Evolutionary conservation across 2,113 vertebrate genomes (phyloP).

Genomic region (Geococcyx californianus): DNA sequence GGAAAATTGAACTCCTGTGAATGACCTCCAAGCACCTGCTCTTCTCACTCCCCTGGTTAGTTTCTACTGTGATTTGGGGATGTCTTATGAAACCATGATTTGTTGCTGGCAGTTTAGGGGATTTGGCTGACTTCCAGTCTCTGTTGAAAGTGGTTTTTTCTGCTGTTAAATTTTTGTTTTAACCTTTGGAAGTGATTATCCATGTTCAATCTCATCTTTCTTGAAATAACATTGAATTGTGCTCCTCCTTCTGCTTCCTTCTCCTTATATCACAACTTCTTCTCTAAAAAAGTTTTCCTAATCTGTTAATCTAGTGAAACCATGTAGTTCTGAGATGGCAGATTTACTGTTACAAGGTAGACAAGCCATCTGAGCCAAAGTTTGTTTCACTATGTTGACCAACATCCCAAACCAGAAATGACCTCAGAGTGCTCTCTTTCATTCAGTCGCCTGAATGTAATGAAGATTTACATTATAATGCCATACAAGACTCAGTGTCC

Average conservation of each 20-base stretch:
- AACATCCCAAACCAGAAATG: not conserved
- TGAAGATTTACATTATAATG: not conserved
- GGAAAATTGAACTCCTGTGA: slow-evolving; percentile 67
- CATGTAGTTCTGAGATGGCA: not conserved
- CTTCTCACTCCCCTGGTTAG: slow-evolving; percentile 33
- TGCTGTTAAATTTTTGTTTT: slow-evolving; percentile 16
- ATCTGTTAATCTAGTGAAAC: not conserved
- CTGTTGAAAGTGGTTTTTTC: slow-evolving; percentile 40
- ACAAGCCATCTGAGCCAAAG: not conserved
- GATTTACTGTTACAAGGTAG: not conserved
- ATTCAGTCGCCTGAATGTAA: not conserved
- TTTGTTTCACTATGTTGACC: not conserved
- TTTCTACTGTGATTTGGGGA: slow-evolving; percentile 40
- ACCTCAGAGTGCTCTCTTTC: not conserved
- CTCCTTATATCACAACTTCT: not conserved
- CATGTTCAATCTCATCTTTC: slow-evolving; percentile 8
- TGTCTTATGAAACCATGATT: slow-evolving; percentile 34
- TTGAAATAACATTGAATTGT: not conserved
- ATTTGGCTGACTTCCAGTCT: slow-evolving; percentile 53
- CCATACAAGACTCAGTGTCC: not conserved
- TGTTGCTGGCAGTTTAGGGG: slow-evolving; percentile 26
- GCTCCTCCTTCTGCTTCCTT: not conserved
- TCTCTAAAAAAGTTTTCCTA: not conserved
- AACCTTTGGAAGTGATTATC: slow-evolving; percentile 20
- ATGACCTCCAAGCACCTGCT: slow-evolving; percentile 67